Base-by-base conservation (phyloP, 1,140 invertebrate species). In the Drosophila equinoxialis region DNA sequence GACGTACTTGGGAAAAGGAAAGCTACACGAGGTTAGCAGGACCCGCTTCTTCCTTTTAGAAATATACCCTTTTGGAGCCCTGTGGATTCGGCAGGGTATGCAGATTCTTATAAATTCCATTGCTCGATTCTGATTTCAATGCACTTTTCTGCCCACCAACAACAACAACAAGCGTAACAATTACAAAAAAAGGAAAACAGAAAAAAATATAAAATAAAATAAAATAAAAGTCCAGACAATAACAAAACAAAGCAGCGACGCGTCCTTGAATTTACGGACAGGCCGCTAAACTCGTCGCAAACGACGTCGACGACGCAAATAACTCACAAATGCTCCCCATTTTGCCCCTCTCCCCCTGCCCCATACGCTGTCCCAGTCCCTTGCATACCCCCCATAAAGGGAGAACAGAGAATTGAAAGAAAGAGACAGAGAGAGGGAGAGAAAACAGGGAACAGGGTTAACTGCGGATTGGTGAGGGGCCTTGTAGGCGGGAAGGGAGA, bases 231-330 rank as follows among this genome's bases (percentile, higher is more conserved):
- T 79, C 83, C 83, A 86, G 83, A 86, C 83, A 87, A 83, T 79
- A 87, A 86, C 83, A 82, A 86, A 87, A 79, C 79, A 82, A 86
- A 79, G 68, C 79, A 79, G 65, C 79, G 69, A 6, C 67, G 68
- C 76, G 83, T 86, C 83, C 83, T 86, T 86, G 83, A 86, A 86
- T 79, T 71, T 30, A 58, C 60, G 72, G 71, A 77, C 77, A 85
- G 83, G 83, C 83, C 83, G 83, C 72, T 86, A 86, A 86, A 86
- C 83, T 83, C 83, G 35, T 81, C 45, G 45, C 45, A 51, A 51
- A 51, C 71, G 76, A 58, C 64, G 64, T 58, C 68, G 48, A 17
- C 65, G 81, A 71, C 81, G 81, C 81, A 77, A 82, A 82, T 82
- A 82, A 82, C 80, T 82, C 80, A 82, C 65, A 78, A 82, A 67